Base-by-base conservation (phyloP, 2,888 invertebrate species). In the Xestobium rufovillosum region DNA sequence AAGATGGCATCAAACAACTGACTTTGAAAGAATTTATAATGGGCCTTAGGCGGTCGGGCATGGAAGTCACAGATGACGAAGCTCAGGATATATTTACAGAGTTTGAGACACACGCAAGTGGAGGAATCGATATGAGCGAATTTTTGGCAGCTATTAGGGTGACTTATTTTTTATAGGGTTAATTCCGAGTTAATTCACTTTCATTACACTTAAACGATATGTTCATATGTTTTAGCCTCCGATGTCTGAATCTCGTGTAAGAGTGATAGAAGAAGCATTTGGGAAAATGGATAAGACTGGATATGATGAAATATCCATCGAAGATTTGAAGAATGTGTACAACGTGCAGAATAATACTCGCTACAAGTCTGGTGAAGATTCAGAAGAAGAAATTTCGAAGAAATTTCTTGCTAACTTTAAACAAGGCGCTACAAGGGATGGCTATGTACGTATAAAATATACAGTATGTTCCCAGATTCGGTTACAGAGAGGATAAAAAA, bases 381-480 rank as follows among this genome's bases (percentile, higher is more conserved):
- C 81, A 0, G 87, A 88, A 50, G 86, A 89, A 14, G 72, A 79
- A 43, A 82, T 91, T 41, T 65, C 94, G 56, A 75, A 72, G 39
- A 77, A 77, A 59, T 94, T 92, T 63, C 71, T 95, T 8, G 78
- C 75, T 10, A 85, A 84, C 60, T 94, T 94, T 59, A 91, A 94
- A 63, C 73, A 76, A 14, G 81, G 78, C 3, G 77, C 76, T 14
- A 71, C 72, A 11, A 72, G 71, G 8, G 87, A 92, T 62, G 89
- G 87, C 51, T 77, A 72, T 67, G 91, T 90, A 63, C 65, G 65
- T 52, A 42, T 43, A 11, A 15, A 17, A 31, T 26, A 31, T 33
- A 11, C 3, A 38, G 28, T 19, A 11, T 11, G 3, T 34, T 25
- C n/a, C 6, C 26, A 15, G 14, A 23, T 15, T 11, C 13, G 26